Percentiles rank a stretch among this genome's conserved stretches.
These are phyloP conservation scores for Hydraecia micacea DNA, from an alignment of 2,888 invertebrate species.

Conservation along the genomic window DNA sequence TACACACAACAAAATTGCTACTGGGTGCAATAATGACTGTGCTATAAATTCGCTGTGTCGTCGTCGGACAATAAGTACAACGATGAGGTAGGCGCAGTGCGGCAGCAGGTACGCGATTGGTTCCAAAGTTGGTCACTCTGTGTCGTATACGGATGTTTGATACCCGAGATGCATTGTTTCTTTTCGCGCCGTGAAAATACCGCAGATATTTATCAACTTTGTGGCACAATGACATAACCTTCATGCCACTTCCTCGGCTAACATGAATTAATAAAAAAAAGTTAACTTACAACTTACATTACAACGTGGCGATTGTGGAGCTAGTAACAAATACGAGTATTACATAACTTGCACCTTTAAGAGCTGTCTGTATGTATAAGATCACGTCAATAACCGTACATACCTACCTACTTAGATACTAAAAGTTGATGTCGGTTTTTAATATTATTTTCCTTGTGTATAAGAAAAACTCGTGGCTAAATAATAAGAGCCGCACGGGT, in stretches of 20 bases:
- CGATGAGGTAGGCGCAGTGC: slow-evolving; percentile 18
- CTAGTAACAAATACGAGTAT: slow-evolving; percentile 12
- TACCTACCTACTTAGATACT: not conserved
- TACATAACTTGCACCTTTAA: slow-evolving; percentile 12
- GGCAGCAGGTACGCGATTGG: slow-evolving; percentile 16
- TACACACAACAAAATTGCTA: slow-evolving; percentile 23
- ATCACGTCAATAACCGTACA: slow-evolving; percentile 1
- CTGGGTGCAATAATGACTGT: slow-evolving; percentile 19
- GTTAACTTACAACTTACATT: too few relatives aligned
- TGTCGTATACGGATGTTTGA: slow-evolving; percentile 70
- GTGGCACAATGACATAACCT: slow-evolving; percentile 66
- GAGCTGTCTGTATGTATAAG: not conserved
- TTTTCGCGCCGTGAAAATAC: slow-evolving; percentile 68
- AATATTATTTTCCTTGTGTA: slow-evolving; percentile 29
- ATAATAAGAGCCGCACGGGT: not conserved
- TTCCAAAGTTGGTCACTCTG: slow-evolving; percentile 31
- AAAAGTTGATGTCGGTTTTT: slow-evolving; percentile 3
- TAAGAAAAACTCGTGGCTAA: not conserved
- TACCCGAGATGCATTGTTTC: slow-evolving; percentile 72
- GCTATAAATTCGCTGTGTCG: slow-evolving; percentile 18
- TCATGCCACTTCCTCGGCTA: slow-evolving; percentile 25
- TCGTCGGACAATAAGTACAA: slow-evolving; percentile 20
- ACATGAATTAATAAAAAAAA: slow-evolving; percentile 36
- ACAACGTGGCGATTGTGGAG: not conserved
- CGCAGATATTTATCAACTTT: slow-evolving; percentile 71